phyloP scores from a whole-genome alignment of 2,797 vertebrate species.

The Simalia tracyae region DNA sequence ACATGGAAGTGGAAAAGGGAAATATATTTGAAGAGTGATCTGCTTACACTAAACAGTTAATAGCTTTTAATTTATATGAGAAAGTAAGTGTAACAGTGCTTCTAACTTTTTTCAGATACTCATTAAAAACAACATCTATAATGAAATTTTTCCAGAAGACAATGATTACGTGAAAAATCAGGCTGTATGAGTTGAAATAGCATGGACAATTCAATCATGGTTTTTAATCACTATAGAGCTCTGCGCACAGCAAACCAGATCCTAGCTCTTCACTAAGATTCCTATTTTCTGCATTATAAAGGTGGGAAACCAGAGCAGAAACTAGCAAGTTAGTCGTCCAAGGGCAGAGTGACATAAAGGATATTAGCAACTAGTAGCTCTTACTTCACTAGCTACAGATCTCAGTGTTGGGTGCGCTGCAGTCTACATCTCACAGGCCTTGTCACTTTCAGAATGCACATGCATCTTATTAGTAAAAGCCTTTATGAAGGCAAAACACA shows the following conservation, averaged over 20 bases:
- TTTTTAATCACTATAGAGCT: not conserved
- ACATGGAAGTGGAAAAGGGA: not conserved
- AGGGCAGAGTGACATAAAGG: not conserved
- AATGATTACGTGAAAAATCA: not conserved
- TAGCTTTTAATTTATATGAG: not conserved
- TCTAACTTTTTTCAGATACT: not conserved
- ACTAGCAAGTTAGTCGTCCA: not conserved
- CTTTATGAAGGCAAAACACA: not conserved
- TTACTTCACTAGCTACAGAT: not conserved
- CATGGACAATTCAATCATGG: not conserved
- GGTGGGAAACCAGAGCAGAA: not conserved
- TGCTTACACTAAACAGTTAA: not conserved
- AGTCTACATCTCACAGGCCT: not conserved
- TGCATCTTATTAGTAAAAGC: not conserved
- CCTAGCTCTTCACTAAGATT: not conserved
- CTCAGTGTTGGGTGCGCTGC: no score
- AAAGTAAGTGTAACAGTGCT: not conserved
- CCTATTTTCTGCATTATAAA: not conserved
- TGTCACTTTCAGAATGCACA: not conserved
- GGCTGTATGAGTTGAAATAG: not conserved
- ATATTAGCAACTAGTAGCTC: not conserved
- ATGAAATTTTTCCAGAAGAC: not conserved
- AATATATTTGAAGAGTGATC: not conserved
- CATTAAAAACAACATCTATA: not conserved
- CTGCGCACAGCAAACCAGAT: not conserved